Conservation (phyloP, 2,888 invertebrate genomes). For the Netelia virgata region DNA sequence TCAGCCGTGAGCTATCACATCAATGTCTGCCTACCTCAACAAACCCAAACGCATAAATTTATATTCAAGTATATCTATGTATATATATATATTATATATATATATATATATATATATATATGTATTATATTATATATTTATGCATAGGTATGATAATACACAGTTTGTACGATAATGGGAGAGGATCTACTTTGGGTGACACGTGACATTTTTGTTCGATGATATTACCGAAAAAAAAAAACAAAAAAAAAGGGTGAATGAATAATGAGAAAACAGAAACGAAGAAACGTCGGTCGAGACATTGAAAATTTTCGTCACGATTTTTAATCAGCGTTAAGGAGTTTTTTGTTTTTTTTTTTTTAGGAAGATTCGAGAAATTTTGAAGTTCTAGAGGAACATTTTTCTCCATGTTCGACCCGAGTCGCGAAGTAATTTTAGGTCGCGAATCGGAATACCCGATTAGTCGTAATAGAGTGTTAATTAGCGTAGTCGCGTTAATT, state of each 20-base stretch:
- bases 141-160: neutral
- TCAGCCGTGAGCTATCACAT: slow-evolving; percentile 74
- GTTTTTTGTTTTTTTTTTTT: too few relatives aligned
- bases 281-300: neutral
- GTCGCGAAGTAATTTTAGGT: too few relatives aligned
- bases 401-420: too few relatives aligned
- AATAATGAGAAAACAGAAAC: neutral
- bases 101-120: neutral
- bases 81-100: neutral
- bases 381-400: too few relatives aligned
- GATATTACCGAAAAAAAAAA: neutral
- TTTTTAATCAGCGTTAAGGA: slow-evolving; percentile 19
- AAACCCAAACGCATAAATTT: slow-evolving; percentile 28
- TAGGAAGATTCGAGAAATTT: neutral
- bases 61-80: slow-evolving; percentile 7
- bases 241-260: too few relatives aligned
- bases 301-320: slow-evolving; percentile 3
- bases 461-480: neutral
- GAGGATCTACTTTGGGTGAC: neutral
- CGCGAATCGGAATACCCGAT: too few relatives aligned
- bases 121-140: neutral
- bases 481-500: neutral
- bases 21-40: slow-evolving; percentile 67
- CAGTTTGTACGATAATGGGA: neutral
- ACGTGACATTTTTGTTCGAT: slow-evolving; percentile 7